Evolutionary conservation across 1,140 invertebrate genomes (phyloP), one percentile per base, ranked within the genome.

Genomic region (Bombus picipes): DNA sequence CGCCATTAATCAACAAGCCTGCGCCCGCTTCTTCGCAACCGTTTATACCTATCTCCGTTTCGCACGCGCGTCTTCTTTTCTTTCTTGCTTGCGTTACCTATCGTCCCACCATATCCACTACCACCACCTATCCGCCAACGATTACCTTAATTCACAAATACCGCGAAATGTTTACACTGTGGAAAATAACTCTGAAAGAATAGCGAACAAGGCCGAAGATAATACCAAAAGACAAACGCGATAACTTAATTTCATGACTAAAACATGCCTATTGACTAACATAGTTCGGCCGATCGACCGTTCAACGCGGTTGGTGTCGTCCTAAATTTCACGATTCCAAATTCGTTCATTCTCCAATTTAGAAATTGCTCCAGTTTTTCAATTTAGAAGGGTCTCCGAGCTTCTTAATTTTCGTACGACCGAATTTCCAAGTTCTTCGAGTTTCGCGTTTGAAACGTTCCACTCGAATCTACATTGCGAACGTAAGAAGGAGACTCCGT

Each of bases 1-100:
- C 86, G 86, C 85, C 92, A 94, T 95, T 93, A 94, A 94, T 95
- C 94, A 94, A 93, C 86, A 43, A 77, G 83, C 72, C 83, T 18
- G 71, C 37, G 66, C 47, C 70, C 83, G 73, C 75, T 80, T 87
- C 81, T 87, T 71, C 68, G 81, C 73, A 65, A 75, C 66, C 73
- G 57, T 34, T 28, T 73, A 39, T 77, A 32, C n/a, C n/a, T 53
- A 8, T 75, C 32, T 68, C n/a, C 8, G 41, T 25, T 57, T 32
- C 43, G 34, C 65, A 34, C 43, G n/a, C 22, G 22, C 32, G 22
- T 13, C 13, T 79, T 47, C 22, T 5, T 32, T 22, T 57, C 47
- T 70, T 22, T 47, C 4, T 15, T 57, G 13, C 79, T 37, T 28
- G 9, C 10, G 25, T 53, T 70, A 39, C 15, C 39, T 18, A 66